A percentile compares a stretch with the other conserved stretches of the same genome.
These are phyloP conservation scores for Euphydryas editha DNA, from an alignment of 2,888 invertebrate species.

Conservation along the genomic window DNA sequence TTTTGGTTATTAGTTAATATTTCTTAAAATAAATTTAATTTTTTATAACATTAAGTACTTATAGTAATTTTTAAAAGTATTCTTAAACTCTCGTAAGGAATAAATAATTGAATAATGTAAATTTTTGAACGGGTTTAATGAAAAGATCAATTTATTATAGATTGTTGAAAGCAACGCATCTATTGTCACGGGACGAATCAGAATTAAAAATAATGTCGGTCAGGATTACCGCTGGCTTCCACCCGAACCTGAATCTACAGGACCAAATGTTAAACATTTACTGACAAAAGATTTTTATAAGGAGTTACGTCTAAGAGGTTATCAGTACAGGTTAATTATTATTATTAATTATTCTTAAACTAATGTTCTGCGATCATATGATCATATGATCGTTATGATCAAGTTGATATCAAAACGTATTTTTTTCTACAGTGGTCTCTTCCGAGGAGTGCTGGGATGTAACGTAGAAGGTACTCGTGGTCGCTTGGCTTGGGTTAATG, in stretches of 20 bases:
- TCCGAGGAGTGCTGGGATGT: conserved; percentile 84
- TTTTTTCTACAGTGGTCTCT: conserved; percentile 72
- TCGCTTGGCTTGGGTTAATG: conserved; percentile 87
- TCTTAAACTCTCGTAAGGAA: too few species aligned
- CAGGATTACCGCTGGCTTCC: conserved; percentile 79
- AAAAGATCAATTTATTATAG: conserved; percentile 53
- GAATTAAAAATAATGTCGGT: conserved; percentile 82
- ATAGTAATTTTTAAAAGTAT: too few species aligned
- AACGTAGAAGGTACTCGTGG: conserved; percentile 80
- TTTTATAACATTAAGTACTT: too few species aligned
- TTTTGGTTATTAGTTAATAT: background rate
- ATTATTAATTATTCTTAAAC: too few species aligned
- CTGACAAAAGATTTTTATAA: conserved; percentile 86
- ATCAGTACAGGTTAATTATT: conserved; percentile 86
- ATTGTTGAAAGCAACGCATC: conserved; percentile 87
- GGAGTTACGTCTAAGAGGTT: conserved; percentile 88
- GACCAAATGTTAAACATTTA: conserved; percentile 77
- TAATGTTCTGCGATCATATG: background rate
- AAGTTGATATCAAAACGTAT: background rate
- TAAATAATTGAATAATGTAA: background rate
- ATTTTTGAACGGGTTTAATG: too few species aligned
- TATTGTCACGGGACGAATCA: conserved; percentile 88
- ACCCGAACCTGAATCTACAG: conserved; percentile 62
- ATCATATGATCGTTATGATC: background rate
- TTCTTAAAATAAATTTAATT: too few species aligned